Evolutionary conservation across 1,140 invertebrate genomes (phyloP), one percentile per base, ranked within the genome.

Genomic region (Neodiprion pinetum): DNA sequence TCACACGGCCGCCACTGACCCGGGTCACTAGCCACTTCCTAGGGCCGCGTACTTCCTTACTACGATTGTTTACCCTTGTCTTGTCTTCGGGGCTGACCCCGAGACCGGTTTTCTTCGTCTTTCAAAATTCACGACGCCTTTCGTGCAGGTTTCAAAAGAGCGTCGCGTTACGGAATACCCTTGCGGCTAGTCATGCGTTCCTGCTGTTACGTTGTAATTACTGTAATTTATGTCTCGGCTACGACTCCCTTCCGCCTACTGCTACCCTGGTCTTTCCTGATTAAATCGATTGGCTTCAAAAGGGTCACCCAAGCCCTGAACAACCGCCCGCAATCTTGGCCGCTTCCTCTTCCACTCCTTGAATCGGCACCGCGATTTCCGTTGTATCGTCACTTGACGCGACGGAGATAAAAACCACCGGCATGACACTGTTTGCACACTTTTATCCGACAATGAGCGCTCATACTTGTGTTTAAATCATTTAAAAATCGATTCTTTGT

Each of bases 51-150:
- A 74, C 53, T 82, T 75, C 76, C 84, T 85, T 85, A 84, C 78
- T 83, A 79, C 72, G 77, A 77, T 84, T 85, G 84, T 84, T 85
- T 85, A 85, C 82, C 75, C 76, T 78, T 80, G 79, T 81, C 76
- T 81, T 81, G 78, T 82, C 81, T 81, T 79, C 77, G 73, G 76
- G 61, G 75, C 75, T 70, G 78, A 77, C 78, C 72, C 70, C 28
- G 78, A 74, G n/a, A 11, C 17, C 76, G 74, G 74, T 75, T 80
- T 72, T 74, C 73, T 69, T 48, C 48, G 70, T 50, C 50, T 73
- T 70, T 50, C 68, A 23, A 73, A 71, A 65, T 10, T 61, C 5
- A 68, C 17, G 21, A 9, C 65, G 48, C 5, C 49, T 21, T n/a
- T 1, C 4, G 7, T 14, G 61, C 61, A 21, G 61, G 61, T 66